A percentile compares a stretch with the other conserved stretches of the same genome.
phyloP scores from a whole-genome alignment of 1,140 invertebrate genomes.

The Procambarus virginalis region DNA sequence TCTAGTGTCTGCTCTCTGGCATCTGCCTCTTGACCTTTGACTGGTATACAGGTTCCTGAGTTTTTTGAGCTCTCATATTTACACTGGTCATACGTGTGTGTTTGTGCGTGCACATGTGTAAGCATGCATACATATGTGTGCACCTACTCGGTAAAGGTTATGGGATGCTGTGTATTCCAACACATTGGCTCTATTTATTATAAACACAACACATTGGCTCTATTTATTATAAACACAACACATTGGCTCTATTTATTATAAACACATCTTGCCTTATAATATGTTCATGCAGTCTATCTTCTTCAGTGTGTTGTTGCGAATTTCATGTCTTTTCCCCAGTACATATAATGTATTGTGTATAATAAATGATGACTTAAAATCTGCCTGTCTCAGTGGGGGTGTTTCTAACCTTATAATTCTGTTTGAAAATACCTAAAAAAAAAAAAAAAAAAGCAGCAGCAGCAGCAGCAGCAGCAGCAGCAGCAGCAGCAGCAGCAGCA shows the following conservation, averaged over 20 bases:
- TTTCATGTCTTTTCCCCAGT: background rate
- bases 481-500: too few species aligned
- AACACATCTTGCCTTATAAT: background rate
- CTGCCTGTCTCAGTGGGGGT: too few species aligned
- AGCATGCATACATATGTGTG: background rate
- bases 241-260: background rate
- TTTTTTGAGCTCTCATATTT: too few species aligned
- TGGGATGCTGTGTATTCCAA: constrained; percentile 17
- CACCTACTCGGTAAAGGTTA: background rate
- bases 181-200: background rate
- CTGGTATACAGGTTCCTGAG: too few species aligned
- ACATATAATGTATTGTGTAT: background rate
- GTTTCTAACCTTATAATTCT: too few species aligned
- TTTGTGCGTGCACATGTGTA: background rate
- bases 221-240: too few species aligned
- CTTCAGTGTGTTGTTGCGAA: constrained; percentile 3
- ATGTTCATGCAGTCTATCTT: background rate
- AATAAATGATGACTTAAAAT: background rate
- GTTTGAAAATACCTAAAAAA: too few species aligned
- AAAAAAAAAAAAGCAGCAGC: too few species aligned
- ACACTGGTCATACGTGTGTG: background rate
- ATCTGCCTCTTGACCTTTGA: too few species aligned
- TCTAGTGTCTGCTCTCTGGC: too few species aligned
- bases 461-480: too few species aligned
- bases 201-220: too few species aligned